These are phyloP conservation scores for chimpanzee (Pan troglodytes) DNA, from an alignment of 2,113 vertebrate genomes.

Conservation along the genomic window DNA sequence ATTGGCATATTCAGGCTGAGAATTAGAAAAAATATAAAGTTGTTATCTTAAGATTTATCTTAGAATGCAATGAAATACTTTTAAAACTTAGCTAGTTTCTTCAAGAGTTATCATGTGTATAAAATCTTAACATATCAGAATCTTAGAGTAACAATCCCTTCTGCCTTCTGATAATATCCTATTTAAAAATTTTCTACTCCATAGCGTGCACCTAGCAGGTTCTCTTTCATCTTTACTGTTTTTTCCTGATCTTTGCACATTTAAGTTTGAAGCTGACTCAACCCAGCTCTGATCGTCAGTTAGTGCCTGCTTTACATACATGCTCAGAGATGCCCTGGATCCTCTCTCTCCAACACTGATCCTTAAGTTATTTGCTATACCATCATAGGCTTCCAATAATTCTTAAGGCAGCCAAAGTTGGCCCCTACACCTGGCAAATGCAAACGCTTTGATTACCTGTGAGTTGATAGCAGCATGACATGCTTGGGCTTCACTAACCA, in stretches of 20 bases:
- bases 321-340: background rate
- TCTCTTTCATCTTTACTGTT: background rate
- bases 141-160: background rate
- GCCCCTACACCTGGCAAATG: background rate
- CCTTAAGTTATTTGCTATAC: background rate
- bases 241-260: too few species aligned
- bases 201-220: background rate
- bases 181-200: background rate
- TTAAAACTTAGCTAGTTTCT: background rate
- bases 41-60: background rate
- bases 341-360: background rate
- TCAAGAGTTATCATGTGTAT: background rate
- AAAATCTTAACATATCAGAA: background rate
- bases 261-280: background rate
- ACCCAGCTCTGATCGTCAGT: background rate
- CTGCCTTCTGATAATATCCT: background rate
- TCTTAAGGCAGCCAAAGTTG: background rate
- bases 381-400: background rate
- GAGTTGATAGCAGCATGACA: background rate
- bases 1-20: slow-evolving; percentile 88
- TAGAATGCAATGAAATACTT: background rate
- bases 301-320: background rate
- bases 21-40: slow-evolving; percentile 58
- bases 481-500: background rate
- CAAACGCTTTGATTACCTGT: background rate